Evolutionary conservation across 2,888 invertebrate species (phyloP).

Genomic region (Epirrita christyi): DNA sequence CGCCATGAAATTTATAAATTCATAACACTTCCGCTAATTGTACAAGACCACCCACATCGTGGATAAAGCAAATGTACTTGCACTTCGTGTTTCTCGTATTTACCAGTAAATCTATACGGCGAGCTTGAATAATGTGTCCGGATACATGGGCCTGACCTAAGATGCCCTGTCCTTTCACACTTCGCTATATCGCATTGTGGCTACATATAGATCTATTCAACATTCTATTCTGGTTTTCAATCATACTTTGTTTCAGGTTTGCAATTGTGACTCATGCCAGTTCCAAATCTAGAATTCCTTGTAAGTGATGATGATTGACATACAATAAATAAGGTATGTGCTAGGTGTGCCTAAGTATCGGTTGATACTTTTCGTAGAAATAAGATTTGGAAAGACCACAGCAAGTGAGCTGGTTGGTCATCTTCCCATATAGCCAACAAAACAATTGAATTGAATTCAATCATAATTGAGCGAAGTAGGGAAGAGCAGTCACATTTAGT

Average conservation of each 20-base stretch:
- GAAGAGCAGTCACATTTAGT: too few relatives aligned
- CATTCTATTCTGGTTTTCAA: slow-evolving; percentile 10
- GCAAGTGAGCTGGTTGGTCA: too few relatives aligned
- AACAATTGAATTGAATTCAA: too few relatives aligned
- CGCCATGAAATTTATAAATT: slow-evolving; percentile 2
- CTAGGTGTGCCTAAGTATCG: neutral
- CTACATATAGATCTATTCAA: too few relatives aligned
- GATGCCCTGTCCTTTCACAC: slow-evolving; percentile 40
- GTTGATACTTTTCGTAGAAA: slow-evolving; percentile 1
- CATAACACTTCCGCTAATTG: slow-evolving; percentile 35
- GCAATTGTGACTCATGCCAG: slow-evolving; percentile 1
- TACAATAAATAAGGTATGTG: neutral
- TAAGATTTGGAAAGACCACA: neutral
- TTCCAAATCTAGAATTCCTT: slow-evolving; percentile 5
- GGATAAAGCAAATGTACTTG: slow-evolving; percentile 48
- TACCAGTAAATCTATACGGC: slow-evolving; percentile 42
- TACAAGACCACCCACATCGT: slow-evolving; percentile 60
- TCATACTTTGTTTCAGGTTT: neutral
- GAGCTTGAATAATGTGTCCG: slow-evolving; percentile 44
- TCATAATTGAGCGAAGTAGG: too few relatives aligned
- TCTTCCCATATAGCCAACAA: too few relatives aligned
- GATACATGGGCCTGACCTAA: slow-evolving; percentile 36
- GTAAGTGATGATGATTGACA: neutral
- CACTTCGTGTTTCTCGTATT: slow-evolving; percentile 49
- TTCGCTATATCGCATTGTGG: slow-evolving; percentile 16